Evolutionary conservation across 2,113 vertebrate species (phyloP).

Genomic region (Cinclus cinclus): DNA sequence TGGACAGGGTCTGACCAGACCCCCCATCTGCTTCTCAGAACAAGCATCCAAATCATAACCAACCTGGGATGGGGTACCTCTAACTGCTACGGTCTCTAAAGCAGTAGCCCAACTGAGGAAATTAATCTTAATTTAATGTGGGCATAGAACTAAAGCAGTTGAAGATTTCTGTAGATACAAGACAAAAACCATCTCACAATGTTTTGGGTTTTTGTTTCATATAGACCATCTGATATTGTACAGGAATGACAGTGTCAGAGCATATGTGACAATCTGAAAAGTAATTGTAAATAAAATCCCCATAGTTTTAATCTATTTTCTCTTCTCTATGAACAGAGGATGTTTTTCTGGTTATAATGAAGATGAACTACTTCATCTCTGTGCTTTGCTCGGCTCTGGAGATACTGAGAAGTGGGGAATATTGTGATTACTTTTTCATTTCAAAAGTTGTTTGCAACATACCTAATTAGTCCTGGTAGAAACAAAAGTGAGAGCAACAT

Average conservation of each 20-base stretch:
- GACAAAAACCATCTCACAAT: fast-evolving
- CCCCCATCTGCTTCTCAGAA: background rate
- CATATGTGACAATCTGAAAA: background rate
- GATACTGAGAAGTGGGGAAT: background rate
- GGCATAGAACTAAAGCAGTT: background rate
- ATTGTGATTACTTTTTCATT: background rate
- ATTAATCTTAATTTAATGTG: background rate
- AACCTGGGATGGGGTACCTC: background rate
- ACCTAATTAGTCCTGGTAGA: background rate
- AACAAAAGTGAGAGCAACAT: background rate
- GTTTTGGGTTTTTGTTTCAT: background rate
- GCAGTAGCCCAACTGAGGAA: background rate
- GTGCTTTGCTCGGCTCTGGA: background rate
- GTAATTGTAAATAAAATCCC: background rate
- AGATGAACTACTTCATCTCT: background rate
- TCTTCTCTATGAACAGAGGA: background rate
- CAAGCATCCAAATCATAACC: background rate
- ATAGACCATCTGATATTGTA: background rate
- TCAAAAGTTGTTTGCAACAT: background rate
- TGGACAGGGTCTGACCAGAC: background rate
- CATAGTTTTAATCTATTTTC: background rate
- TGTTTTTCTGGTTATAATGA: background rate
- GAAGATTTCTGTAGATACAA: background rate
- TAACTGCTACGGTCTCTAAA: background rate
- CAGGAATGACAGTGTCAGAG: background rate